These are phyloP conservation scores for Coreoperca whiteheadi DNA, from an alignment of 2,113 vertebrate species.

Conservation along the genomic window DNA sequence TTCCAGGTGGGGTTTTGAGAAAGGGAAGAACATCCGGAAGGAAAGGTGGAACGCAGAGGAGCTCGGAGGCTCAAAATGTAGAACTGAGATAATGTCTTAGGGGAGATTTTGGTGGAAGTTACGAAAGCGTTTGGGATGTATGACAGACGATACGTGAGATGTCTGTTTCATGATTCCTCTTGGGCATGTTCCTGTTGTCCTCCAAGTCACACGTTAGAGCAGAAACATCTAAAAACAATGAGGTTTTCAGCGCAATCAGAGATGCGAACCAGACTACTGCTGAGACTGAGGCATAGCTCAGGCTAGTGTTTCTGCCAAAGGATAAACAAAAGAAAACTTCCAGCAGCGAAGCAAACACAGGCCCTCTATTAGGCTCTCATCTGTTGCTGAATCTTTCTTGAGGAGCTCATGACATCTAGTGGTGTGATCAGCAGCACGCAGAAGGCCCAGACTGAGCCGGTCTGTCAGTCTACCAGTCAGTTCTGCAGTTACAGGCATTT, in stretches of 20 bases:
- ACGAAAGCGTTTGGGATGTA: conserved; percentile 36
- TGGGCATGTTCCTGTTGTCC: neutral
- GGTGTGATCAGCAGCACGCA: conserved; percentile 25
- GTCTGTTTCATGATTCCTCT: neutral
- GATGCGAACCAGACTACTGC: conserved; percentile 25
- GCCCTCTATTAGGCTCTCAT: neutral
- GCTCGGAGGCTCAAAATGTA: conserved; percentile 26
- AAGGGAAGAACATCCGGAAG: conserved; percentile 40
- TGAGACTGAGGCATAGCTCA: conserved; percentile 37
- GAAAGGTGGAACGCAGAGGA: conserved; percentile 53
- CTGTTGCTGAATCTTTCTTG: conserved; percentile 9
- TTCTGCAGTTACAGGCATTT: neutral
- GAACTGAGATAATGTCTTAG: conserved; percentile 50
- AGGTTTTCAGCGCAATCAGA: conserved; percentile 21
- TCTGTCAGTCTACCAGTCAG: neutral
- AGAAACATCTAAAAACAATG: conserved; percentile 22
- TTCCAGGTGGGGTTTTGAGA: conserved; percentile 84
- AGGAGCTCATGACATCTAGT: conserved; percentile 68
- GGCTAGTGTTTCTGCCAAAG: conserved; percentile 35
- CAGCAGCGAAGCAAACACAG: conserved; percentile 33
- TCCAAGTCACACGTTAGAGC: conserved; percentile 11
- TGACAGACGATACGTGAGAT: conserved; percentile 13
- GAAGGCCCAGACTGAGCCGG: neutral
- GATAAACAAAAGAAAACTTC: conserved; percentile 64
- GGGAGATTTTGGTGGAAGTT: conserved; percentile 41